Percentiles rank a stretch among this genome's conserved stretches.
Evolutionary conservation across 2,113 vertebrate species (phyloP).

Genomic region (Cephalophus harveyi): DNA sequence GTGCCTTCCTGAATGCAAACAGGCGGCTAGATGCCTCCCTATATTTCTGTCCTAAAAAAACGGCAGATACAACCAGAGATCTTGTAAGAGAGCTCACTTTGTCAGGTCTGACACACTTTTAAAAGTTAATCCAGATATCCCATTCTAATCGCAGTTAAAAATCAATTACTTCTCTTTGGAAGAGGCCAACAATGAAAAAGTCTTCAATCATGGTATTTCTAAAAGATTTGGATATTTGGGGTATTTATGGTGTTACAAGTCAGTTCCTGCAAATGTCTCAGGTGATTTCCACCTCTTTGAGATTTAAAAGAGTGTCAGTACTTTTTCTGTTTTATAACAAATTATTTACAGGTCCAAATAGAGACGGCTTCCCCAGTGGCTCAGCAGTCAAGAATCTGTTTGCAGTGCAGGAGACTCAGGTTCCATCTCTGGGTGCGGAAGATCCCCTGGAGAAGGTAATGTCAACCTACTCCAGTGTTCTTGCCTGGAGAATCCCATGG

Average conservation of each 20-base stretch:
- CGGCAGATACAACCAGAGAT: background rate
- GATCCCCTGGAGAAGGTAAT: background rate
- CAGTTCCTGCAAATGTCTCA: background rate
- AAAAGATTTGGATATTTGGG: background rate
- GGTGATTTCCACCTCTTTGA: background rate
- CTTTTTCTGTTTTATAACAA: background rate
- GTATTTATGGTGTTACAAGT: background rate
- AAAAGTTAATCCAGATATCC: background rate
- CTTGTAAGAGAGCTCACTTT: background rate
- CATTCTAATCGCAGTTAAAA: background rate
- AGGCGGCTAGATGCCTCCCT: rapidly evolving
- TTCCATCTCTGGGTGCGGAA: background rate
- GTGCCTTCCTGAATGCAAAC: rapidly evolving
- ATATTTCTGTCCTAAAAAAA: background rate
- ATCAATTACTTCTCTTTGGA: background rate
- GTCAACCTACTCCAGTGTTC: background rate
- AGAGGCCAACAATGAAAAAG: background rate
- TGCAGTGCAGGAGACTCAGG: background rate
- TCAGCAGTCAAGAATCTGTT: background rate
- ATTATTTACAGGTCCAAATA: background rate
- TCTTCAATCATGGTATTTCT: background rate
- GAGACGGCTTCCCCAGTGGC: background rate
- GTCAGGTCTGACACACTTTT: background rate
- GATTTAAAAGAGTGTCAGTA: background rate
- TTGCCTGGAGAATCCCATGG: background rate